phyloP scores from a whole-genome alignment of 2,888 invertebrate species.

The Drosophila phalerata region DNA sequence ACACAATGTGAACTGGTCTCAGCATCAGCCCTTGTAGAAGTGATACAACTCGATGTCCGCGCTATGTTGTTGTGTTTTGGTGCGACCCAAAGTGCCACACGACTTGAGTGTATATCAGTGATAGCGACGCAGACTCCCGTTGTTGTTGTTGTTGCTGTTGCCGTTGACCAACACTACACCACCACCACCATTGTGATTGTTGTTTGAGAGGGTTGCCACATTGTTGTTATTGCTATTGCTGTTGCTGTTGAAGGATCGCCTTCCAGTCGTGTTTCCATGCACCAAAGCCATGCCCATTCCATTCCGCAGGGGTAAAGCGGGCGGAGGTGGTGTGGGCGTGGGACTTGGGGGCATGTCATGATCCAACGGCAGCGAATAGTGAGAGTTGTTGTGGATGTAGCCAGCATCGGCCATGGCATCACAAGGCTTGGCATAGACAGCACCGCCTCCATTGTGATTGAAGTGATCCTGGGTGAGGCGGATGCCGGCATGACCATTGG shows the following conservation, averaged over 20 bases:
- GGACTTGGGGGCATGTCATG: slow-evolving; percentile 83
- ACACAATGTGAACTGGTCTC: slow-evolving; percentile 26
- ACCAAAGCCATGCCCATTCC: slow-evolving; percentile 67
- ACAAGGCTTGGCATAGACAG: slow-evolving; percentile 69
- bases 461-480: slow-evolving; percentile 84
- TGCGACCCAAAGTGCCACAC: slow-evolving; percentile 75
- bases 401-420: slow-evolving; percentile 78
- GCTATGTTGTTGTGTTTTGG: slow-evolving; percentile 34
- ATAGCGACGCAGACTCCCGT: slow-evolving; percentile 82
- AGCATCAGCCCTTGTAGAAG: slow-evolving; percentile 70
- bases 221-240: slow-evolving; percentile 68
- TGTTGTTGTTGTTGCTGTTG: slow-evolving; percentile 71
- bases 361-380: slow-evolving; percentile 84
- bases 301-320: slow-evolving; percentile 84
- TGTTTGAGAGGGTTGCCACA: slow-evolving; percentile 70
- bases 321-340: slow-evolving; percentile 84
- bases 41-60: slow-evolving; percentile 79
- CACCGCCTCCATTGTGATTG: slow-evolving; percentile 78
- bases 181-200: slow-evolving; percentile 64
- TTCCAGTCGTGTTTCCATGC: slow-evolving; percentile 82
- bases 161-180: slow-evolving; percentile 45
- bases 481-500: slow-evolving; percentile 76
- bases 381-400: slow-evolving; percentile 85
- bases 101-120: slow-evolving; percentile 84
- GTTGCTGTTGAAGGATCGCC: slow-evolving; percentile 78